Conservation (phyloP, 2,113 vertebrate genomes). For the Bothrops jararaca region DNA sequence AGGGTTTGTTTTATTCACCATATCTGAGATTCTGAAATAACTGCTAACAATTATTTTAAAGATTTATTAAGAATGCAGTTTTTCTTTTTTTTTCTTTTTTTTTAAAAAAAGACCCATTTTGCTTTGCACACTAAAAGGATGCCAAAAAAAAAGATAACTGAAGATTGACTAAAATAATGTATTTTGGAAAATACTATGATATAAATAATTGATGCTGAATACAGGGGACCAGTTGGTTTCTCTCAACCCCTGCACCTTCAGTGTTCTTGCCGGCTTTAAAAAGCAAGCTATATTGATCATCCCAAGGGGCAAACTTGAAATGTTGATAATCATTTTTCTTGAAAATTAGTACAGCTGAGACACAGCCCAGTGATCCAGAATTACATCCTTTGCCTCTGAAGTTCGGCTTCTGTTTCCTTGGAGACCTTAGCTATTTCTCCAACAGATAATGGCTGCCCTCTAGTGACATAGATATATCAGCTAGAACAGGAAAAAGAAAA, state of each 20-base stretch:
- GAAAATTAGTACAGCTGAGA: constrained; percentile 63
- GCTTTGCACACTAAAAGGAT: not conserved
- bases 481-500: constrained; percentile 40
- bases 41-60: not conserved
- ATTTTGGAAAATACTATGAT: not conserved
- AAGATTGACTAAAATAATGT: not conserved
- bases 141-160: not conserved
- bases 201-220: constrained; percentile 15
- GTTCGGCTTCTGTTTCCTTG: constrained; percentile 42
- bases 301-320: constrained; percentile 50
- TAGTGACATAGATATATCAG: constrained; percentile 72
- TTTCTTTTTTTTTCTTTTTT: not conserved
- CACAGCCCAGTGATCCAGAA: constrained; percentile 61
- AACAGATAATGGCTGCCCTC: constrained; percentile 80
- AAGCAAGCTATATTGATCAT: constrained; percentile 46
- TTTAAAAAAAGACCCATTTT: not conserved
- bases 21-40: not conserved
- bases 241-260: not conserved
- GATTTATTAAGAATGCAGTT: not conserved
- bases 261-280: constrained; percentile 7
- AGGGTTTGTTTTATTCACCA: not conserved
- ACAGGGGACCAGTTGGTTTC: constrained; percentile 6
- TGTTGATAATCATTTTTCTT: constrained; percentile 58
- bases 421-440: constrained; percentile 49
- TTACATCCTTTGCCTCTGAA: constrained; percentile 41